Evolutionary conservation across 2,888 invertebrate species (phyloP).

Genomic region (Papilio protenor): DNA sequence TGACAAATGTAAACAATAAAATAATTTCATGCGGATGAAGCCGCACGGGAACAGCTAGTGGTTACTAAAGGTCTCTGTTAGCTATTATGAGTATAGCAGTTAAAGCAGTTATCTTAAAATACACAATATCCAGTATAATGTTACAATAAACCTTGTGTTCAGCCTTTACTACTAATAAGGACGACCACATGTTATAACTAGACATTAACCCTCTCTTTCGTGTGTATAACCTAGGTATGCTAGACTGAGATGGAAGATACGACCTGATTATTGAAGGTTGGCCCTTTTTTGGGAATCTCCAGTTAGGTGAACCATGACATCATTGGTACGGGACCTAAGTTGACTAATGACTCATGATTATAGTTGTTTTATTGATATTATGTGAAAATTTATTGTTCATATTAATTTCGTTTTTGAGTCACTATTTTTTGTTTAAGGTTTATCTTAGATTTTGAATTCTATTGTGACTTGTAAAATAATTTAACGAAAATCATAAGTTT

Average conservation of each 20-base stretch:
- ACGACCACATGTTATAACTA: conserved; percentile 25
- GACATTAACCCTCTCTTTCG: neutral
- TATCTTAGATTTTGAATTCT: too few species aligned
- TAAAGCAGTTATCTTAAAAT: neutral
- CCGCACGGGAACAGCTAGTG: too few species aligned
- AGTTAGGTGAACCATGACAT: conserved; percentile 23
- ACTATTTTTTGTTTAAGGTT: too few species aligned
- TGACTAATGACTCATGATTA: conserved; percentile 17
- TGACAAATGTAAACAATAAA: too few species aligned
- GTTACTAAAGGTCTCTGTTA: too few species aligned
- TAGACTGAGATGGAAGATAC: neutral
- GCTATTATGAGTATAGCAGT: too few species aligned
- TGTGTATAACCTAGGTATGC: neutral
- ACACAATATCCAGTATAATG: neutral
- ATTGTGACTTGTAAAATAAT: too few species aligned
- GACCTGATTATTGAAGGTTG: conserved; percentile 29
- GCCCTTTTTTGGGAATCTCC: conserved; percentile 31
- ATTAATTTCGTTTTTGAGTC: too few species aligned
- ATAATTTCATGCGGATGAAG: too few species aligned
- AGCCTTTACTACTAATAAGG: conserved; percentile 29
- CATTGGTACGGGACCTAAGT: conserved; percentile 29
- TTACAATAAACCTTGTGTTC: conserved; percentile 12
- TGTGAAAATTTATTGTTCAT: too few species aligned
- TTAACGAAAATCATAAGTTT: too few species aligned
- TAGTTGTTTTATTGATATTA: conserved; percentile 15